Evolutionary conservation across 1,140 invertebrate genomes (phyloP), one percentile per base, ranked within the genome.

Genomic region (Melipona quadrifasciata): DNA sequence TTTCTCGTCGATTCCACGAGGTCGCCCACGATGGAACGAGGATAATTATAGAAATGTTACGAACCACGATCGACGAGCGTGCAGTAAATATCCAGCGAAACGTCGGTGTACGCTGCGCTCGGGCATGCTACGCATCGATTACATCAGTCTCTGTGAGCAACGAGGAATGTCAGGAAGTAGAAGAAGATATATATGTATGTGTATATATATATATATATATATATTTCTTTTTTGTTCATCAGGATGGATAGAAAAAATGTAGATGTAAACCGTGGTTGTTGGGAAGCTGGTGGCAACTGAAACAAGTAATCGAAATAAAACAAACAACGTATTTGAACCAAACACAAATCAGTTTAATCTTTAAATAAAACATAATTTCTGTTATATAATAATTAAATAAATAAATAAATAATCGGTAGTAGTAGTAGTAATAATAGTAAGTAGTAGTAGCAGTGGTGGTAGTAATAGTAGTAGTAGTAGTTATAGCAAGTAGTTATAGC

Each of bases 281-380:
- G 34, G 86, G 84, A 81, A 78, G 67, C 68, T 80, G 79, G 80
- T 86, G 72, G 80, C 85, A 94, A 94, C 90, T 92, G 88, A 94
- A 94, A 94, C 82, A 91, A 92, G 84, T 91, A 94, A 93, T 92
- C 89, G 89, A 94, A 94, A 94, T 93, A 91, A 94, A 94, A 94
- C 90, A 86, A 93, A 94, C 93, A 90, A 93, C 90, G n/a, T 84
- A 82, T 92, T 94, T 87, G 93, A 94, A 94, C 93, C 93, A 94
- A 94, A 94, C 93, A 93, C 93, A 94, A 94, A 94, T 94, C 93
- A 94, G 94, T 94, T 94, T 94, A 94, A 94, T 94, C 90, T 92
- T 94, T 94, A 94, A 94, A 94, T 94, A 94, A 94, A 94, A 94
- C 93, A 94, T 94, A 94, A 94, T 93, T 91, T 89, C 90, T 92